Evolutionary conservation across 2,888 invertebrate genomes (phyloP), one percentile per base, ranked within the genome.

Genomic region (Nebria salina): DNA sequence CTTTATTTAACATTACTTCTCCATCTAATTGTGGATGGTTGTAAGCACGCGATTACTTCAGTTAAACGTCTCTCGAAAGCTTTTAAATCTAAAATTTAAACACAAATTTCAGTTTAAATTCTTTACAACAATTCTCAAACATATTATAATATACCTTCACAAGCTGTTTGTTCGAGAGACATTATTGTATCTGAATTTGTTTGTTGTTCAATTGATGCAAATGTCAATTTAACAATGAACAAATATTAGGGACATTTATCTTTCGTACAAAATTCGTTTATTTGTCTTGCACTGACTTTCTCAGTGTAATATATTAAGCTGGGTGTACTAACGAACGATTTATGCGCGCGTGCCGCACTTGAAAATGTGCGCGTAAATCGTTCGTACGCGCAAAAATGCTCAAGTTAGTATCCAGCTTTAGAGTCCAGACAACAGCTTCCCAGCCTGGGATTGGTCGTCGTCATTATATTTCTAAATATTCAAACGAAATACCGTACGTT

Each of bases 61-160:
- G 98, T 99, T 34, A 99, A 91, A 78, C 99, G 93, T 84, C 98
- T 93, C 90, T 99, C 99, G 89, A 99, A 99, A 65, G 98, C 98
- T 90, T 98, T 99, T 85, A 99, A 91, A 92, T 99, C 99, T 96
- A 90, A 87, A 90, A 91, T 34, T 34, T 34, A 1, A 85, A 84
- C 87, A 85, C 87, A 87, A 87, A 87, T 73, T 25, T n/a, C 13
- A 70, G 70, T 25, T 70, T 20, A 70, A 9, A 8, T n/a, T 41
- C 26, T 13, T 13, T 5, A 34, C 2, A 34, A 34, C 34, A 34
- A 34, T 34, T 2, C 34, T 5, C 54, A 0, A 54, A 72, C 25
- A 81, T 80, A 70, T 34, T 70, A 70, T 25, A 73, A 25, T 72
- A 90, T 92, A 96, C 96, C 96, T 93, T 97, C 97, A 89, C 96